Evolutionary conservation across 2,113 vertebrate species (phyloP), one percentile per base, ranked within the genome.

Genomic region (Peromyscus californicus): DNA sequence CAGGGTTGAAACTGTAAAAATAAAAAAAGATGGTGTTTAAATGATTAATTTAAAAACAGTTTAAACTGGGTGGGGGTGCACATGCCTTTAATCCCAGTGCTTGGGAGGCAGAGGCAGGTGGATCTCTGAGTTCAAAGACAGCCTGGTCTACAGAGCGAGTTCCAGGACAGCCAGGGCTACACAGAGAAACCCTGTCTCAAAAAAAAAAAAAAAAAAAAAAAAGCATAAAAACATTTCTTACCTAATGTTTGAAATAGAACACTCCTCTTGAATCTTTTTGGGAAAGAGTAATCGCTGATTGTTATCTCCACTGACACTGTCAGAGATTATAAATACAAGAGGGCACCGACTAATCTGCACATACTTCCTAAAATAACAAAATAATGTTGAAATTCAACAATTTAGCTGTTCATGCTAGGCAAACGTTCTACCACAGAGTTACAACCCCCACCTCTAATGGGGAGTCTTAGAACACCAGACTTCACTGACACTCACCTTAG

Each of bases 1-100:
- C 98, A 15, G 99, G 99, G 97, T 99, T 99, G 98, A 99, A 99
- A 98, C 99, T 99, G 98, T 96, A 93, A 87, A 98, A 87, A 96
- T 57, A 95, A 90, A 96, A 72, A 93, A 90, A 95, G 85, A 95
- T 0, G 31, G 94, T 92, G 36, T 84, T 98, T 98, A 96, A 59
- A 79, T 70, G 42, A 89, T 74, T 95, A 91, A 39, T 59, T 74
- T 89, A 39, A 96, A 89, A 95, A 67, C 67, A 85, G 11, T 31
- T 29, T 48, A 65, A 61, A n/a, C 36, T 15, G 13, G 80, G 12
- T 19, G 54, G 80, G 42, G 36, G 24, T 26, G 13, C 22, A 6
- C 22, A 84, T 1, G 1, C 13, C 36, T 61, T 39, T 61, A 61
- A 29, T 84, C n/a, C 57, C 7, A 39, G n/a, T 21, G 39, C 7